phyloP scores from a whole-genome alignment of 2,113 vertebrate species.

The Oreocharis arfaki region DNA sequence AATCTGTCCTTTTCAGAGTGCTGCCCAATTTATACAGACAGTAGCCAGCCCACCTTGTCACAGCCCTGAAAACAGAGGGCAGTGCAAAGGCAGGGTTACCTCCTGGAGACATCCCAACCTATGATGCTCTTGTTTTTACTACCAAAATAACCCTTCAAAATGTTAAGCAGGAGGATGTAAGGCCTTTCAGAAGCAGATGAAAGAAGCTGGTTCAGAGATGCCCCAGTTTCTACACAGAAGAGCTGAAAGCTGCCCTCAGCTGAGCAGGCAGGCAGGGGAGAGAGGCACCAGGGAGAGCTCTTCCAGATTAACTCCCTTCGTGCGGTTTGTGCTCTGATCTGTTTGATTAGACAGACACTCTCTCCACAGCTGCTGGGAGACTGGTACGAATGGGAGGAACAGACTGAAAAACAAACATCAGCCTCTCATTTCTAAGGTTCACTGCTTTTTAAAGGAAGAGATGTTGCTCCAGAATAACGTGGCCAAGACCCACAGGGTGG shows the following conservation, averaged over 20 bases:
- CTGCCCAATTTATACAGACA: neutral
- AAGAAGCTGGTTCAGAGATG: neutral
- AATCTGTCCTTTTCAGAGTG: neutral
- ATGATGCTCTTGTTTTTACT: neutral
- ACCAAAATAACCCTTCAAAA: neutral
- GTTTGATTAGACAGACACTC: neutral
- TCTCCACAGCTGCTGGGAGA: neutral
- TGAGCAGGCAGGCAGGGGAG: neutral
- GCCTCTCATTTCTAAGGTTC: neutral
- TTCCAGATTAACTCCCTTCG: neutral
- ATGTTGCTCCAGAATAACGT: neutral
- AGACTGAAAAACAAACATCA: neutral
- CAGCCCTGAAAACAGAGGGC: neutral
- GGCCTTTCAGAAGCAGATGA: neutral
- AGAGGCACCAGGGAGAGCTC: neutral
- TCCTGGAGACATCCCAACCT: neutral
- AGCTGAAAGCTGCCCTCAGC: neutral
- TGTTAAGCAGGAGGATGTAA: neutral
- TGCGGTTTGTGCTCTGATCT: fast-evolving
- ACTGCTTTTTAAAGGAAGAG: neutral
- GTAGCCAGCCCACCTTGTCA: neutral
- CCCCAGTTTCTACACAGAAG: neutral
- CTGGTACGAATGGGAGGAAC: fast-evolving
- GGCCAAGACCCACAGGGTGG: neutral
- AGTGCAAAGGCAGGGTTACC: neutral